A percentile compares a stretch with the other conserved stretches of the same genome.
Conservation (phyloP, 1,140 invertebrate genomes). For the Tribolium castaneum region DNA sequence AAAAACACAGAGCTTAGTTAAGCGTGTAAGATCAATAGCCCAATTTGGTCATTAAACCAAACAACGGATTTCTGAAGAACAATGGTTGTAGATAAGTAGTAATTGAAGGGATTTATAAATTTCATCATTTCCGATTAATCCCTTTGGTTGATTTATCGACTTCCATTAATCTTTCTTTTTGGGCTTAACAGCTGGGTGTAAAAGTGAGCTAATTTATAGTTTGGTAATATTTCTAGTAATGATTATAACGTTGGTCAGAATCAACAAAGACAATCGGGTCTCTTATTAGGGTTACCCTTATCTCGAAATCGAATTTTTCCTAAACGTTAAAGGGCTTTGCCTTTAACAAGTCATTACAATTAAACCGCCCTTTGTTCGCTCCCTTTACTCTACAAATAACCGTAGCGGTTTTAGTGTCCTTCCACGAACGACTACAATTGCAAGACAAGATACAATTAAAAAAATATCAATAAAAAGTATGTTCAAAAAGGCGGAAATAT, state of each 20-base stretch:
- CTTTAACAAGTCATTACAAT: not conserved
- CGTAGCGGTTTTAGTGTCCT: not conserved
- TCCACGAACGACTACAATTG: too few species aligned
- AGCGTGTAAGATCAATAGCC: constrained; percentile 12
- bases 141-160: constrained; percentile 6
- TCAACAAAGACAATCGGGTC: not conserved
- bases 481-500: too few species aligned
- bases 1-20: not conserved
- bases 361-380: not conserved
- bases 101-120: constrained; percentile 21
- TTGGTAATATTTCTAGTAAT: not conserved
- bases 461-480: too few species aligned
- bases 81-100: constrained; percentile 16
- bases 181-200: not conserved
- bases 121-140: not conserved
- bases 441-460: too few species aligned
- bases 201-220: not conserved
- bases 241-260: not conserved
- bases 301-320: not conserved
- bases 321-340: not conserved
- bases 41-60: constrained; percentile 17
- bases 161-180: constrained; percentile 9
- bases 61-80: constrained; percentile 18
- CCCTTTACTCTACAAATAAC: not conserved
- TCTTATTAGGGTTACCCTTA: not conserved